Base-by-base conservation (phyloP, 1,140 invertebrate genomes). In the Achatina immaculata region DNA sequence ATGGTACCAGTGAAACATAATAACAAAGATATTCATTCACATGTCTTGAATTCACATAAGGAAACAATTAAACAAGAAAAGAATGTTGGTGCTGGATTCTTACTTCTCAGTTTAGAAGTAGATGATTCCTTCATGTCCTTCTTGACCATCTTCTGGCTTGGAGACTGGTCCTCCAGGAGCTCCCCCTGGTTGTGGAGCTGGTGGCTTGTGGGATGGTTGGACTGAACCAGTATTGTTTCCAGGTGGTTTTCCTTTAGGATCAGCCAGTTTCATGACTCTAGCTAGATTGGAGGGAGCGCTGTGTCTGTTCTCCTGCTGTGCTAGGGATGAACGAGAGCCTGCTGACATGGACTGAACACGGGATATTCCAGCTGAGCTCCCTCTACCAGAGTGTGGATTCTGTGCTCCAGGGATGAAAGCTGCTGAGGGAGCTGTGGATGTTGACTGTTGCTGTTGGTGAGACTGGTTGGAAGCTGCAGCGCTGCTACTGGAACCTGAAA, bases 211-310 rank as follows among this genome's bases (percentile, higher is more conserved):
- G 42, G 81, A 40, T 6, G 45, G 31, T 0, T 58, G 45, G 21
- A n/a, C 9, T 65, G 77, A 31, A 3, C 36, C 72, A 42, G 73
- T n/a, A 42, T 76, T 19, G n/a, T 2, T 66, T 38, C 31, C 69
- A 28, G 65, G 62, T 42, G 43, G 28, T 51, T 82, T 84, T 24
- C 48, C 55, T 31, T 71, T 77, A 24, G 86, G 85, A 31, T 88
- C 85, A 0, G 87, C 86, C n/a, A 88, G 77, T 72, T 87, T 87
- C 83, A 87, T 85, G 24, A 88, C 77, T 43, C 58, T 51, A 65
- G 83, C 73, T 65, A 87, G 78, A 42, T 65, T 71, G 9, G 85
- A 85, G 0, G 85, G 72, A 0, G 82, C 79, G n/a, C 75, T 84
- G 45, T 81, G 73, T 62, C 76, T 83, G 55, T 83, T 81, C 42